Base-by-base conservation (phyloP, 2,888 invertebrate genomes). In the Nudaria mundana region DNA sequence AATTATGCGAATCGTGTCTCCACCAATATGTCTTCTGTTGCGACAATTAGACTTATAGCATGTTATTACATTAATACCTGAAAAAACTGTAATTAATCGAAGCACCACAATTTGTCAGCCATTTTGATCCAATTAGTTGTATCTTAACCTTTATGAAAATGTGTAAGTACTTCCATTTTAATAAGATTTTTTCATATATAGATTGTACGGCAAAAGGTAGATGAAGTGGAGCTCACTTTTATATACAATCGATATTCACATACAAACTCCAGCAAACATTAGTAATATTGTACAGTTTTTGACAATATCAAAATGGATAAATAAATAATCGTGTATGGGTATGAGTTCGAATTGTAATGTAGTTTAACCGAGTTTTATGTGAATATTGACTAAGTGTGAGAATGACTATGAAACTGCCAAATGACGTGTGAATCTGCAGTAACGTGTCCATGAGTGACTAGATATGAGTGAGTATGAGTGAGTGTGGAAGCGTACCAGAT, bases 161-260 rank as follows among this genome's bases (percentile, higher is more conserved):
- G 72, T 80, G 75, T 82, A 83, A 84, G 84, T 87, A 88, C 87
- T 88, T 87, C 87, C 87, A 88, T 83, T 87, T 83, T 82, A 67
- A 77, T 85, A 84, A 84, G 80, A 76, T 75, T 81, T 81, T 84
- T 82, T 82, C 80, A 68, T 82, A 79, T 66, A 76, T 85, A 84
- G 82, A 71, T 64, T 70, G 72, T 83, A 79, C 66, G 76, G 80
- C 82, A 76, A n/a, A n/a, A 70, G 66, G 76, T 82, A 81, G 79
- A 70, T 68, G 71, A 70, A 74, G 75, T 70, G 81, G 72, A 71
- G 66, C 71, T 80, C 79, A 77, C 76, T 73, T 61, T 61, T 70
- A 56, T 65, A 63, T 57, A 52, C 57, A 56, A 79, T 79, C 68
- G 65, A 69, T 82, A 79, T 83, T 86, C 83, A 77, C 81, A 81